Evolutionary conservation across 2,797 vertebrate species (phyloP).

Genomic region (Hyperoplus lanceolatus): DNA sequence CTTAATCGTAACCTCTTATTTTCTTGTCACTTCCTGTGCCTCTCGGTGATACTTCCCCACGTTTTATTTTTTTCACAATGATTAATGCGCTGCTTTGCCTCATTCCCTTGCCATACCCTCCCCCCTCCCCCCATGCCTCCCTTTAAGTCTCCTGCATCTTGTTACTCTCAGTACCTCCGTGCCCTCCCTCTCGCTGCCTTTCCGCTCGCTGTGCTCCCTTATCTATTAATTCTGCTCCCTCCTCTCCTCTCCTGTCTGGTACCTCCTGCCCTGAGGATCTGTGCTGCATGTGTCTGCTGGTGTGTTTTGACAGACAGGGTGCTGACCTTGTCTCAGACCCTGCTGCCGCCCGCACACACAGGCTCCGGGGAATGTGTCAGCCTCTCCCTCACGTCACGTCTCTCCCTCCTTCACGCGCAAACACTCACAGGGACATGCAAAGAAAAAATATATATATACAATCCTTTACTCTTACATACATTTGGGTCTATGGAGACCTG

Average conservation of each 20-base stretch:
- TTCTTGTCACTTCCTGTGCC: slow-evolving; percentile 46
- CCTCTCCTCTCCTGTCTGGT: slow-evolving; percentile 56
- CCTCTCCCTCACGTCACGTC: slow-evolving; percentile 41
- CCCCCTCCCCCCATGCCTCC: slow-evolving; percentile 30
- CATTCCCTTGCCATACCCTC: slow-evolving; percentile 29
- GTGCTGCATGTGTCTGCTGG: slow-evolving; percentile 69
- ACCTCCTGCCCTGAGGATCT: slow-evolving; percentile 69
- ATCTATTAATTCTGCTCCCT: slow-evolving; percentile 73
- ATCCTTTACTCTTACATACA: neutral
- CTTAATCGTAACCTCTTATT: slow-evolving; percentile 55
- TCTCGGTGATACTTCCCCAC: slow-evolving; percentile 32
- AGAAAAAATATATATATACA: slow-evolving; percentile 1
- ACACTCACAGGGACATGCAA: slow-evolving; percentile 38
- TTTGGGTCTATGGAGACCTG: too few relatives aligned
- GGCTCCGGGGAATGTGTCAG: slow-evolving; percentile 64
- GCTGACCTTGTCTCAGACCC: slow-evolving; percentile 68
- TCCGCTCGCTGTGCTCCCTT: slow-evolving; percentile 55
- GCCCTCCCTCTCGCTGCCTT: slow-evolving; percentile 33
- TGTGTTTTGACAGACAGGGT: slow-evolving; percentile 76
- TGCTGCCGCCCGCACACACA: slow-evolving; percentile 39
- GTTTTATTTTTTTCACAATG: neutral
- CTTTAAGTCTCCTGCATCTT: slow-evolving; percentile 43
- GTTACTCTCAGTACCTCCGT: slow-evolving; percentile 30
- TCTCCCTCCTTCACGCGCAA: neutral
- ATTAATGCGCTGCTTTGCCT: slow-evolving; percentile 36